Evolutionary conservation across 2,113 vertebrate species (phyloP), one percentile per base, ranked within the genome.

Genomic region (Nasalis larvatus): DNA sequence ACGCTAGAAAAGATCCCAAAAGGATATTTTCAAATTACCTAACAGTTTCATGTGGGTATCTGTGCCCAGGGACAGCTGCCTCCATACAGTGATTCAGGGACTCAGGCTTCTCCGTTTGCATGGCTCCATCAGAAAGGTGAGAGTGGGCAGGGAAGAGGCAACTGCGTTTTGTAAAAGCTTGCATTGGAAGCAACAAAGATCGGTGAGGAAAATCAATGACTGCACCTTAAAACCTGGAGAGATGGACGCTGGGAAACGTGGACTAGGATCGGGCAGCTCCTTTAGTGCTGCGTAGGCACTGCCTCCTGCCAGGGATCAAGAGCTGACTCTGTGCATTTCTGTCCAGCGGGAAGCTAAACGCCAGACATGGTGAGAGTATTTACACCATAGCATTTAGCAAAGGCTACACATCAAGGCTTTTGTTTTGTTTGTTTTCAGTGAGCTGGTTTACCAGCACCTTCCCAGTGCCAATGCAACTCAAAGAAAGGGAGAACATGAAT

Each of bases 221-320:
- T 8, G 14, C 10, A 21, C 10, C 8, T 11, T 7, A 16, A 42
- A 25, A 11, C 3, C 0, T 27, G 32, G 8, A 47, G 13, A 16
- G 14, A 6, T 4, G 12, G 49, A 37, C 1, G 4, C 56, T 40
- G 35, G 89, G n/a, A 40, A 40, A 6, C 0, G 0, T 0, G 7
- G 17, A 0, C 4, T 6, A 27, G 49, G 86, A 49, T 3, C 16
- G 9, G 11, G 35, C 8, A 25, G 49, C 68, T 7, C 13, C 52
- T 2, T 12, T 2, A 3, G 17, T 2, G 8, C 42, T 6, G 2
- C 1, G 3, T 20, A 2, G 63, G 27, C 1, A 1, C 30, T 1
- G 9, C 14, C 37, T 58, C 10, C 49, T 20, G 11, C 13, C 37
- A 14, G 85, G 45, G 42, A 9, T 42, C 60, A 5, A 68, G 16